Conservation (phyloP, 2,113 vertebrate genomes). For the Eurypyga helias region DNA sequence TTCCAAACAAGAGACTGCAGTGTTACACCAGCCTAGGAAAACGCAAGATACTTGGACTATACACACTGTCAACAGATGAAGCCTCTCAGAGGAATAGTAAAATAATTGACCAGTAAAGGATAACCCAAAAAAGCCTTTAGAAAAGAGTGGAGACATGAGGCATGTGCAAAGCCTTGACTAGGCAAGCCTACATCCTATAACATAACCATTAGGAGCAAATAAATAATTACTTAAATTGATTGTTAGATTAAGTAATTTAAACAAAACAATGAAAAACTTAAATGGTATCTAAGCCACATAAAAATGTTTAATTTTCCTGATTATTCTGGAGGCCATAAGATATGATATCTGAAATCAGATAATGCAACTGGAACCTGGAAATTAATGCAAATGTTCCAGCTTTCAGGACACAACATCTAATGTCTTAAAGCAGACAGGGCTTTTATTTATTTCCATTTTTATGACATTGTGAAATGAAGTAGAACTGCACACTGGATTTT, state of each 20-base stretch:
- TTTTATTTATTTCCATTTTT: neutral
- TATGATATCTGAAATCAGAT: neutral
- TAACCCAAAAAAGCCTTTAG: neutral
- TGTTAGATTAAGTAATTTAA: neutral
- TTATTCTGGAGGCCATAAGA: neutral
- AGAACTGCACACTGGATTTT: neutral
- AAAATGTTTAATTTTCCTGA: neutral
- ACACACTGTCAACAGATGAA: neutral
- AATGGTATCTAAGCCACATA: neutral
- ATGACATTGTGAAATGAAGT: neutral
- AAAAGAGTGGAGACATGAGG: neutral
- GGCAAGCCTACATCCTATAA: neutral
- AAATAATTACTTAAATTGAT: neutral
- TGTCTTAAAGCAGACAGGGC: neutral
- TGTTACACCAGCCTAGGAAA: neutral
- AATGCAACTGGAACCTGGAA: neutral
- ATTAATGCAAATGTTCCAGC: neutral
- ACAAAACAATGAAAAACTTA: neutral
- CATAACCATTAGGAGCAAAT: neutral
- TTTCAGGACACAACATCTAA: neutral
- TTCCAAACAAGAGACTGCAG: neutral
- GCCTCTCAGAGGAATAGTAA: slow-evolving; percentile 5
- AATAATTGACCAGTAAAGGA: neutral
- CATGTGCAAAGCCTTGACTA: neutral
- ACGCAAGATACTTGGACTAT: neutral